Percentiles rank a stretch among this genome's conserved stretches.
Evolutionary conservation across 2,113 vertebrate genomes (phyloP).

Genomic region (Australoheros scitulus): DNA sequence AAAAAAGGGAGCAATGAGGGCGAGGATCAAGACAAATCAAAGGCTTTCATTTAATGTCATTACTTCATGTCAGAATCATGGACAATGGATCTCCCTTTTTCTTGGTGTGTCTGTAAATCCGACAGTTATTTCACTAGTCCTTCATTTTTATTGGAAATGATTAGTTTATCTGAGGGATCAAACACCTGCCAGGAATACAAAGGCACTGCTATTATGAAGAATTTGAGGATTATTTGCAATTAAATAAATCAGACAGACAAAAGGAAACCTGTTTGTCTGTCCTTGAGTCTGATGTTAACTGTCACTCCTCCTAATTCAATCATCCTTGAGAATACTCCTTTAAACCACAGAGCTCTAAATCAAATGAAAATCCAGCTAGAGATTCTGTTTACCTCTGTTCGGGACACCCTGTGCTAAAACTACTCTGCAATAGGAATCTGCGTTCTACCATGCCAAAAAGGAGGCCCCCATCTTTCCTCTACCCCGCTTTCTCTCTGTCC

Average conservation of each 20-base stretch:
- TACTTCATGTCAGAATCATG: constrained; percentile 51
- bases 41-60: constrained; percentile 58
- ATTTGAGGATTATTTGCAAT: constrained; percentile 21
- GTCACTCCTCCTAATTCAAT: constrained; percentile 33
- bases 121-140: constrained; percentile 45
- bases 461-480: constrained; percentile 61
- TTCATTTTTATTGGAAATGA: constrained; percentile 59
- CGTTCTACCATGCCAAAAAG: constrained; percentile 63
- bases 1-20: constrained; percentile 25
- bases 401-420: constrained; percentile 64
- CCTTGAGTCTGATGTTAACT: constrained; percentile 18
- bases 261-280: constrained; percentile 6
- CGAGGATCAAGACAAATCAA: constrained; percentile 46
- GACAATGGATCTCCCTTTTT: constrained; percentile 56
- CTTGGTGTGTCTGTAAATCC: constrained; percentile 50
- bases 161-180: constrained; percentile 56
- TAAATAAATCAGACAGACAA: constrained; percentile 18
- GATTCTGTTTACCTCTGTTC: constrained; percentile 67
- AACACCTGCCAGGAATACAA: constrained; percentile 64
- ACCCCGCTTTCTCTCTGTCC: constrained; percentile 20
- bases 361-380: constrained; percentile 48
- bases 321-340: constrained; percentile 39
- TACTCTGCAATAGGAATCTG: constrained; percentile 61
- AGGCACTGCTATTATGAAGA: constrained; percentile 28
- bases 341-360: constrained; percentile 29